Base-by-base conservation (phyloP, 2,888 invertebrate species). In the Phlogophora meticulosa region DNA sequence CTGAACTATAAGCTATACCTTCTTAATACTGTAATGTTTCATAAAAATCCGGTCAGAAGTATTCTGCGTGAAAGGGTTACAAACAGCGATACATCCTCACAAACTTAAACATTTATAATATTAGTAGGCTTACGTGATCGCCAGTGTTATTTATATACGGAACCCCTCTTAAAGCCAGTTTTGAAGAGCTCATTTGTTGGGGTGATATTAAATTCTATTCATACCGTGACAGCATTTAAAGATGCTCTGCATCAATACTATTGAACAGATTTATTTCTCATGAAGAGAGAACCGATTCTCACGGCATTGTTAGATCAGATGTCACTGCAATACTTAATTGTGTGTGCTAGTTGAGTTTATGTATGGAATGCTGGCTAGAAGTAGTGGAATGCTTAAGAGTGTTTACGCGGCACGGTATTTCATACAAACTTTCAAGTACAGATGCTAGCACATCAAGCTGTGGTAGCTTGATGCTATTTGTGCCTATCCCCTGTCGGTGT, bases 251-350 rank as follows among this genome's bases (percentile, higher is more conserved):
- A 61, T 72, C 71, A 66, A 51, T 71, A 60, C 59, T 55, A 58
- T 64, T 59, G 58, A 57, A 66, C 32, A 43, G 43, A 45, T 70
- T 45, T 62, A 61, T 66, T 80, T 78, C 77, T 65, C 80, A 75
- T 72, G 61, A 32, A 71, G 77, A 81, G 81, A 82, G 82, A 83
- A 77, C 34, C 78, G 63, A 72, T 83, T 83, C 82, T 61, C 82
- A 83, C 82, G 80, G 34, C 24, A 82, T 79, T 81, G 82, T 83
- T 49, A 32, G 52, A 59, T 72, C 58, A 57, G 64, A 66, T 74
- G 82, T 78, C 83, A 76, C 45, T 76, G 83, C 81, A 78, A 81
- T 76, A 81, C 81, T 40, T 73, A 17, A 70, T 80, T 72, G 69
- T 68, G n/a, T 72, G 66, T 61, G 51, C 70, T 52, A 68, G 46